Evolutionary conservation across 2,113 vertebrate genomes (phyloP), one percentile per base, ranked within the genome.

Genomic region (Carassius auratus): DNA sequence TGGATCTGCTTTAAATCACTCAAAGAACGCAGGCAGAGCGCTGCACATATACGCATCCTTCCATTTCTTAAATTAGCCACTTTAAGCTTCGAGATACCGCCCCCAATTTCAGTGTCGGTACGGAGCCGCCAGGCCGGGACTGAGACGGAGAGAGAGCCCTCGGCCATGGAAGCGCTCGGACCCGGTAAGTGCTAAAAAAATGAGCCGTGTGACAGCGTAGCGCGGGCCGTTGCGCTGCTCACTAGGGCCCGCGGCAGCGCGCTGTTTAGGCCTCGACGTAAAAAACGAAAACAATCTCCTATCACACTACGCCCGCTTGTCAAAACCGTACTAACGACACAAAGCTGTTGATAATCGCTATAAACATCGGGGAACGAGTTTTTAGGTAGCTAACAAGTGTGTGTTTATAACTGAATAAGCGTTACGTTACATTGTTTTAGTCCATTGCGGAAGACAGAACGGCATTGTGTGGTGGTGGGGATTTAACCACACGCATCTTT

Each of bases 81-180:
- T 81, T 91, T 94, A 91, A 94, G 94, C 95, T 94, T 96, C 95
- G 95, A 90, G 93, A 96, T 96, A 96, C 95, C 95, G 95, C 95
- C 95, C 94, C 95, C 95, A 96, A 95, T 96, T 89, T 94, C 95
- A 94, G 95, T 93, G 92, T 94, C 95, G 95, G 95, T 94, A 95
- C 95, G 95, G 95, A 96, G 95, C 95, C 95, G 93, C 93, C 94
- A 95, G 95, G 95, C 95, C 95, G 95, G 95, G 95, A 96, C 95
- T 93, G 95, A 95, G 95, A 95, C 94, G 95, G 95, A 96, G 95
- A 95, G 96, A 95, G 96, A 96, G 94, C 94, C 94, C 94, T 94
- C 95, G 95, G 95, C 92, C 93, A 98, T 98, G 97, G 97, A 98
- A 94, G 97, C 97, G 91, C 94, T 97, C 96, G 97, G 97, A 97